Evolutionary conservation across 2,888 invertebrate species (phyloP).

Genomic region (Allophyes oxyacanthae): DNA sequence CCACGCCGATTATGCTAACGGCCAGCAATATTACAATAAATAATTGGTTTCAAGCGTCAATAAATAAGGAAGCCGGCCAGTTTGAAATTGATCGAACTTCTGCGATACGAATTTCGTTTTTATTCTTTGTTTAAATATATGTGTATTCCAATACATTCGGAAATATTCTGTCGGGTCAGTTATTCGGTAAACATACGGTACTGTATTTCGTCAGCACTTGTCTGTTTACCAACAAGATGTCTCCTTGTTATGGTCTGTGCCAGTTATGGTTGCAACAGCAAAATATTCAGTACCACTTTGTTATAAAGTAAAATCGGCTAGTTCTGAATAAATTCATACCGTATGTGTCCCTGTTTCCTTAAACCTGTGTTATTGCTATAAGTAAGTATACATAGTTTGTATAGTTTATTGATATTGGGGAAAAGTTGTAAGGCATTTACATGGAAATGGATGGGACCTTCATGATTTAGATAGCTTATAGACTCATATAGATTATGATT

Average conservation of each 20-base stretch:
- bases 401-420: not conserved
- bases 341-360: slow-evolving; percentile 38
- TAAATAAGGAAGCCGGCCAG: slow-evolving; percentile 8
- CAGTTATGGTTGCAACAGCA: slow-evolving; percentile 49
- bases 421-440: slow-evolving; percentile 11
- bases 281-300: slow-evolving; percentile 57
- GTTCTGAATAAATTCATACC: slow-evolving; percentile 50
- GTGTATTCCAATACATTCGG: not conserved
- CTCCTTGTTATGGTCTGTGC: slow-evolving; percentile 49
- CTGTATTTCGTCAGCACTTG: slow-evolving; percentile 17
- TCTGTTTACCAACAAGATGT: slow-evolving; percentile 42
- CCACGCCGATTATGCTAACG: slow-evolving; percentile 21
- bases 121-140: not conserved
- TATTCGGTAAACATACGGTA: slow-evolving; percentile 32
- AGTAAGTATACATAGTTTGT: slow-evolving; percentile 8
- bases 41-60: not conserved
- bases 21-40: not conserved
- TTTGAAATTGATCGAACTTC: slow-evolving; percentile 7
- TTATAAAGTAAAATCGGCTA: slow-evolving; percentile 56
- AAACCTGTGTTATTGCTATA: slow-evolving; percentile 33
- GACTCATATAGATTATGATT: not conserved
- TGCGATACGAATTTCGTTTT: too few species aligned
- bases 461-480: slow-evolving; percentile 3
- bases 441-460: slow-evolving; percentile 6
- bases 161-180: slow-evolving; percentile 3